These are phyloP conservation scores for Asobara japonica DNA, from an alignment of 1,140 invertebrate genomes.

Conservation along the genomic window DNA sequence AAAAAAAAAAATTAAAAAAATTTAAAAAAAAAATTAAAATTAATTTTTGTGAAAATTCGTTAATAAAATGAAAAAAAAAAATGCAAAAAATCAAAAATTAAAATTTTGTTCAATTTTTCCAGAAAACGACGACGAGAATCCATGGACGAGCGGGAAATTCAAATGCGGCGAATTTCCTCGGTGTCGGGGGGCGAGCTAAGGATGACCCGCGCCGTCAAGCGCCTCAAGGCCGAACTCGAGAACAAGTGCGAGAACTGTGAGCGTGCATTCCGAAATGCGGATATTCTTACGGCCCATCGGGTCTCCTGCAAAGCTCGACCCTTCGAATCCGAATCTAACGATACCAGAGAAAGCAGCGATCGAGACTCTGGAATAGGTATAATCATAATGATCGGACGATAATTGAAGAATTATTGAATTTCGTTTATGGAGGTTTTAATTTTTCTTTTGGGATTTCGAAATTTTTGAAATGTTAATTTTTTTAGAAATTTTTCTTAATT, in stretches of 20 bases:
- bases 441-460: no score
- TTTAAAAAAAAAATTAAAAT: no score
- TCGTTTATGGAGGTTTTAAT: no score
- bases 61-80: no score
- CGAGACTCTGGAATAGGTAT: slow-evolving; percentile 57
- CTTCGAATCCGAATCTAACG: not conserved
- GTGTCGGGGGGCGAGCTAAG: not conserved
- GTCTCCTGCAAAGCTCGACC: slow-evolving; percentile 42
- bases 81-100: no score
- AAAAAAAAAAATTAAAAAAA: no score
- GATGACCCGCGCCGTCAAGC: slow-evolving; percentile 12
- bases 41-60: no score
- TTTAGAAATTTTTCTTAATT: no score
- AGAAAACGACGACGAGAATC: slow-evolving; percentile 19
- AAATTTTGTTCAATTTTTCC: no score
- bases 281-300: slow-evolving; percentile 54
- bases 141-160: slow-evolving; percentile 4
- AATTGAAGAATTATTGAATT: no score
- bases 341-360: slow-evolving; percentile 47
- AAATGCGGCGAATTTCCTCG: not conserved
- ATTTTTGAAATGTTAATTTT: no score
- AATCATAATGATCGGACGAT: slow-evolving; percentile 62
- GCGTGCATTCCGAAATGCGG: slow-evolving; percentile 53
- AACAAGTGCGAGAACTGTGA: slow-evolving; percentile 40
- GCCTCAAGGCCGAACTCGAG: not conserved